Conservation (phyloP, 2,113 vertebrate species). For the human region DNA sequence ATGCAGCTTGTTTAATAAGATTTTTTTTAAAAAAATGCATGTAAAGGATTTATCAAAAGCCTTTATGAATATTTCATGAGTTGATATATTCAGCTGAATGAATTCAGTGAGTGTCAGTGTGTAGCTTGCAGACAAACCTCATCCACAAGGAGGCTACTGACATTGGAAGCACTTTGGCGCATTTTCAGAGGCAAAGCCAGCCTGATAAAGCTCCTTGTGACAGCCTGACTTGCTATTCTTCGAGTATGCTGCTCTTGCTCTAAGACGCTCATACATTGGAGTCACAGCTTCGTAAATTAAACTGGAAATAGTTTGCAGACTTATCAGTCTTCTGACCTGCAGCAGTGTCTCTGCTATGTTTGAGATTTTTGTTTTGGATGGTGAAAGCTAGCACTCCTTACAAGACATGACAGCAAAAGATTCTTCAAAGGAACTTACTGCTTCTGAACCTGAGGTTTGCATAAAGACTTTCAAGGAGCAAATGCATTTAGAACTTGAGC, state of each 20-base stretch:
- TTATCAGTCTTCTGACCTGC: conserved; percentile 60
- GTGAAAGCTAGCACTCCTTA: conserved; percentile 69
- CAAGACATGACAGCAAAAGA: conserved; percentile 90
- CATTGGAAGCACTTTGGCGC: conserved; percentile 79
- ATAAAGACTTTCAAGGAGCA: conserved; percentile 98
- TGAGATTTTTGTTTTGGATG: conserved; percentile 71
- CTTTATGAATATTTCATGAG: conserved; percentile 86
- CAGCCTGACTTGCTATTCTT: conserved; percentile 72
- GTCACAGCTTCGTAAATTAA: conserved; percentile 54
- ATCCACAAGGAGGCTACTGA: conserved; percentile 84
- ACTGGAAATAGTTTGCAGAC: conserved; percentile 64
- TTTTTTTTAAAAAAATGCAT: neutral
- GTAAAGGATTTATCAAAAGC: conserved; percentile 80
- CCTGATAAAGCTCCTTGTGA: conserved; percentile 75
- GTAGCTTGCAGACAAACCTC: conserved; percentile 83
- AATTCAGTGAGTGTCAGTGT: conserved; percentile 83
- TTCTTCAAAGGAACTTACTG: conserved; percentile 85
- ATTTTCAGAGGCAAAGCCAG: conserved; percentile 83
- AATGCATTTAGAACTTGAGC: conserved; percentile 98
- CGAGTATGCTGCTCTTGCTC: conserved; percentile 60
- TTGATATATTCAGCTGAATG: conserved; percentile 85
- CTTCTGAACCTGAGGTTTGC: conserved; percentile 92
- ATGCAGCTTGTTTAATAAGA: conserved; percentile 30
- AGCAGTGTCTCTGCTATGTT: conserved; percentile 68
- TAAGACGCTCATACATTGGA: conserved; percentile 66